These are phyloP conservation scores for Pardalotus punctatus DNA, from an alignment of 2,113 vertebrate species.

Conservation along the genomic window DNA sequence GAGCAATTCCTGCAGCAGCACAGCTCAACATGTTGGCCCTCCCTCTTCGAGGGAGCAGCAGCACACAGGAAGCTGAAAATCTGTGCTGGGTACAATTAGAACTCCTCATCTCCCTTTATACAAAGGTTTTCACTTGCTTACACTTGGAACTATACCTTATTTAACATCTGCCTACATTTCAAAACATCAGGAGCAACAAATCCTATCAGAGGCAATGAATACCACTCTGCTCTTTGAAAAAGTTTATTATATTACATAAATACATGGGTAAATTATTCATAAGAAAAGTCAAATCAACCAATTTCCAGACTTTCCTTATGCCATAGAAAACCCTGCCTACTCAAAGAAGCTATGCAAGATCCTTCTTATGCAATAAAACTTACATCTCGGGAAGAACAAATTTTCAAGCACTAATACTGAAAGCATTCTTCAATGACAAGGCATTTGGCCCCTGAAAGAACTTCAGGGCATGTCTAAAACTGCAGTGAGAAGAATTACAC, in stretches of 20 bases:
- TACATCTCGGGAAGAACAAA: background rate
- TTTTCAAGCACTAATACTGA: background rate
- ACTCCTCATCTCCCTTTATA: background rate
- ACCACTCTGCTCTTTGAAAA: background rate
- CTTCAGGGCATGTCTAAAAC: background rate
- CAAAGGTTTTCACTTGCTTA: background rate
- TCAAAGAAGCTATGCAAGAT: background rate
- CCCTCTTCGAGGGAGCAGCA: background rate
- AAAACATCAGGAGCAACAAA: background rate
- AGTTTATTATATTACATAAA: background rate
- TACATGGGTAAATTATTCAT: background rate
- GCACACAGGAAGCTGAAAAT: background rate
- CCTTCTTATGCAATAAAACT: background rate
- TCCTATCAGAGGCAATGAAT: background rate
- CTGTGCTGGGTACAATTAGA: background rate
- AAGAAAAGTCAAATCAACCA: background rate
- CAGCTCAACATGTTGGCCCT: rapidly evolving
- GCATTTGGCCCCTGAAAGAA: background rate
- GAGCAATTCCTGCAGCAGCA: background rate
- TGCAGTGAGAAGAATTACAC: background rate
- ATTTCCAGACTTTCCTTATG: background rate
- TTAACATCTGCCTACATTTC: background rate
- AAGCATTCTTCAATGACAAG: background rate
- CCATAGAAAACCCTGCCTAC: background rate
- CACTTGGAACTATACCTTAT: background rate